Evolutionary conservation across 1,140 invertebrate species (phyloP).

Genomic region (Danaus plexippus): DNA sequence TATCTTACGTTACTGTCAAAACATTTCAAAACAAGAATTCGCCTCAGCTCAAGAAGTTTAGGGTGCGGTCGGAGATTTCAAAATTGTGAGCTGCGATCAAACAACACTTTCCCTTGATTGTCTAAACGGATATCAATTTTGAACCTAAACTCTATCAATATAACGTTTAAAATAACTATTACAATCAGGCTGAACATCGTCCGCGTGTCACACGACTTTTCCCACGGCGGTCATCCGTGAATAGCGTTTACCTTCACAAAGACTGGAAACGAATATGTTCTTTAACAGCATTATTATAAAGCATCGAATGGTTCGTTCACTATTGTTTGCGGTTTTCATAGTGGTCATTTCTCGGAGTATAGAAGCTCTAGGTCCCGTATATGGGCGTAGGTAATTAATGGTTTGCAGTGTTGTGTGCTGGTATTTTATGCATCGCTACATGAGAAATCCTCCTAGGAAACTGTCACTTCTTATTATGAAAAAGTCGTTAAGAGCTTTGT

Average conservation of each 20-base stretch:
- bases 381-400: slow-evolving; percentile 62
- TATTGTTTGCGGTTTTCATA: slow-evolving; percentile 36
- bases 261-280: slow-evolving; percentile 3
- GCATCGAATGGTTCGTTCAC: slow-evolving; percentile 20
- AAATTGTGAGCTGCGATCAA: slow-evolving; percentile 50
- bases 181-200: slow-evolving; percentile 19
- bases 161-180: slow-evolving; percentile 20
- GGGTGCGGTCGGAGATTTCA: slow-evolving; percentile 35
- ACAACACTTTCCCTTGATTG: slow-evolving; percentile 51
- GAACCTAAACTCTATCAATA: slow-evolving; percentile 19
- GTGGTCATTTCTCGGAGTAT: slow-evolving; percentile 47
- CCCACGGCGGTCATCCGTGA: slow-evolving; percentile 58
- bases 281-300: slow-evolving; percentile 4
- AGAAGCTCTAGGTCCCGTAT: slow-evolving; percentile 48
- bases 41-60: slow-evolving; percentile 34
- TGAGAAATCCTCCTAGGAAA: slow-evolving; percentile 59
- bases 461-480: slow-evolving; percentile 61
- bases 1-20: too few species aligned
- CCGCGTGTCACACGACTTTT: slow-evolving; percentile 47
- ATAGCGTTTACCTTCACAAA: slow-evolving; percentile 34
- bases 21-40: slow-evolving; percentile 29
- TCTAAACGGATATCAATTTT: slow-evolving; percentile 25
- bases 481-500: slow-evolving; percentile 57
- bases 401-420: slow-evolving; percentile 43
- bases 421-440: slow-evolving; percentile 60